These are phyloP conservation scores for Lepidurus couesii DNA, from an alignment of 1,140 invertebrate genomes.

Conservation along the genomic window DNA sequence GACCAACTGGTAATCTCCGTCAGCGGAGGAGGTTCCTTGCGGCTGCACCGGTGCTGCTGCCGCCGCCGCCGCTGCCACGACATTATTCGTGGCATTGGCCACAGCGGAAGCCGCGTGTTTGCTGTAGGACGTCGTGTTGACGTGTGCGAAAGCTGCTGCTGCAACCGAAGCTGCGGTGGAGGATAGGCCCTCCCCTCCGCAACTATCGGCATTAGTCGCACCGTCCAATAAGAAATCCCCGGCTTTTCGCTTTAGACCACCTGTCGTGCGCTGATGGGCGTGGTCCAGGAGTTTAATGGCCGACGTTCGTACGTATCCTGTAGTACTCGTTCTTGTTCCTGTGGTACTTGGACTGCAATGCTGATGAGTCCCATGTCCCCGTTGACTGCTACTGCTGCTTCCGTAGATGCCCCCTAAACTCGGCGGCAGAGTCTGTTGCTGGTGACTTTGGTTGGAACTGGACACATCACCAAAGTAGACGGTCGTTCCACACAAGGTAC, in stretches of 20 bases:
- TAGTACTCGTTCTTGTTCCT: constrained; percentile 39
- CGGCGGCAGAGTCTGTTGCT: constrained; percentile 11
- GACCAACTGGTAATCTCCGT: constrained; percentile 96
- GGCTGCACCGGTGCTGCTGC: constrained; percentile 57
- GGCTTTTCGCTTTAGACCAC: constrained; percentile 34
- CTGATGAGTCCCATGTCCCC: constrained; percentile 30
- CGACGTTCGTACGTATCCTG: constrained; percentile 41
- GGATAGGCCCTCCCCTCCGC: constrained; percentile 37
- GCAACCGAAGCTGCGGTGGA: constrained; percentile 36
- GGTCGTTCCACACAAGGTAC: constrained; percentile 33
- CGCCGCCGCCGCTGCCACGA: constrained; percentile 42
- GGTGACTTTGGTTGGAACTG: not conserved
- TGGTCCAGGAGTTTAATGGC: constrained; percentile 40
- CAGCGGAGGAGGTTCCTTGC: constrained; percentile 52
- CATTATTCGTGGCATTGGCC: constrained; percentile 27
- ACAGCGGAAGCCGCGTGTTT: constrained; percentile 51
- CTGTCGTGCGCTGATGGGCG: constrained; percentile 32
- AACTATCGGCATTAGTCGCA: constrained; percentile 37
- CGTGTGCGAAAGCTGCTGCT: constrained; percentile 39
- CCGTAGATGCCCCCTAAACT: constrained; percentile 28
- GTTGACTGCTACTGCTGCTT: constrained; percentile 26
- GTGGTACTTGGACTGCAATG: constrained; percentile 34
- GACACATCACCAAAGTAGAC: constrained; percentile 43
- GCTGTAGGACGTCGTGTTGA: constrained; percentile 71
- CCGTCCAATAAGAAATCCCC: constrained; percentile 37